phyloP scores from a whole-genome alignment of 1,140 invertebrate genomes.

The Ostrea edulis region DNA sequence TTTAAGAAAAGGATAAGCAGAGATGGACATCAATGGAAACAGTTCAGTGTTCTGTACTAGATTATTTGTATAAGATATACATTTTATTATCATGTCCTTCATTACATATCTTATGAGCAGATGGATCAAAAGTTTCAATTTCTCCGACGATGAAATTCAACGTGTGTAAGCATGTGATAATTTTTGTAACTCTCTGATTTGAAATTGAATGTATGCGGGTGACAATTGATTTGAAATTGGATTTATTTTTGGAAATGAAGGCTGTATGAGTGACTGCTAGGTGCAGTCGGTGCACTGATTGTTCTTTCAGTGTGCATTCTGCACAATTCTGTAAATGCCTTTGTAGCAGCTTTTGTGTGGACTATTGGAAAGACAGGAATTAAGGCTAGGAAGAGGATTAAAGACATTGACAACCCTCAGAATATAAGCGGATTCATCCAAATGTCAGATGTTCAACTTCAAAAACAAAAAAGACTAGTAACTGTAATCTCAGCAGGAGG shows the following conservation, averaged over 20 bases:
- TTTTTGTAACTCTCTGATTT: neutral
- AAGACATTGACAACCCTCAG: neutral
- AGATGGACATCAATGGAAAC: too few species aligned
- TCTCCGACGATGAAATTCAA: neutral
- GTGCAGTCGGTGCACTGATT: neutral
- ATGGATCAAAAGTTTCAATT: neutral
- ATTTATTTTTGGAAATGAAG: neutral
- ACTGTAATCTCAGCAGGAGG: neutral
- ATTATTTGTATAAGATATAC: too few species aligned
- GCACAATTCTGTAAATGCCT: neutral
- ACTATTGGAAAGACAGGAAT: neutral
- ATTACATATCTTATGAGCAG: neutral
- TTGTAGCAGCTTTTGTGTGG: neutral
- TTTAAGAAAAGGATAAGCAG: too few species aligned
- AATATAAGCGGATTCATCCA: conserved; percentile 5
- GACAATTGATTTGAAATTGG: neutral
- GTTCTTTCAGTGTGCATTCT: neutral
- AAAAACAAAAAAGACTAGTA: neutral
- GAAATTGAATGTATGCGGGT: neutral
- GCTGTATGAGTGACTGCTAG: neutral
- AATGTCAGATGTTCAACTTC: neutral
- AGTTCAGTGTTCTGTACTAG: too few species aligned
- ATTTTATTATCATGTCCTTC: too few species aligned
- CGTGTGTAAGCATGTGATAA: neutral
- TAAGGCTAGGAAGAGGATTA: neutral